Evolutionary conservation across 2,888 invertebrate genomes (phyloP), one percentile per base, ranked within the genome.

Genomic region (Rhogogaster chlorosoma): DNA sequence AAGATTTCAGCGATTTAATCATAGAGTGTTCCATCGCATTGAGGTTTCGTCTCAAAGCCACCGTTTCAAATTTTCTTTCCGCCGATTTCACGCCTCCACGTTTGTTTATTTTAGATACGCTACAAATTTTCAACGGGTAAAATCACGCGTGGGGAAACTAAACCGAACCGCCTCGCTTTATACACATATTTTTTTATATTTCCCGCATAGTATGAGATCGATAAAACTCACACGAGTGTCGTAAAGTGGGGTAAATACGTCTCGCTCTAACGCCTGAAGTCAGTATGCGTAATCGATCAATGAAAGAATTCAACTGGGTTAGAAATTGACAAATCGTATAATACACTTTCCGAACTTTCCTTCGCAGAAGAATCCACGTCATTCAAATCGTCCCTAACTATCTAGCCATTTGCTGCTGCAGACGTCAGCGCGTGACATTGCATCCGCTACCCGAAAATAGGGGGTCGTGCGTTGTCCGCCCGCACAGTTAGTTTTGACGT

Each of bases 391-490:
- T 75, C 22, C 45, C 26, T n/a, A n/a, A 4, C 18, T 38, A 18
- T 49, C 6, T 10, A 15, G 4, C 29, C 49, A 32, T 49, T 67
- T 29, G 5, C n/a, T 53, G 32, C 29, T 29, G 77, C 29, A 26
- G 29, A 53, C 26, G 61, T 80, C n/a, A 80, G 80, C 80, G 61
- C 80, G 80, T 80, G 80, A 61, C 38, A 61, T 80, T 61, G 80
- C 80, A 80, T 61, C 26, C n/a, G 61, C 61, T 61, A 80, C 4
- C 15, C 36, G 36, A 61, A 80, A 80, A 80, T 38, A 80, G 80
- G 77, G 57, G n/a, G 57, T 42, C 61, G 61, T 32, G 32, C 22
- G 38, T 73, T 12, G 71, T 38, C 22, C 42, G 38, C 29, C 2
- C 71, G 18, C 18, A 26, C 49, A 77, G 77, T 77, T 77, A 77